Evolutionary conservation across 2,888 invertebrate genomes (phyloP), one percentile per base, ranked within the genome.

Genomic region (Thymelicus sylvestris): DNA sequence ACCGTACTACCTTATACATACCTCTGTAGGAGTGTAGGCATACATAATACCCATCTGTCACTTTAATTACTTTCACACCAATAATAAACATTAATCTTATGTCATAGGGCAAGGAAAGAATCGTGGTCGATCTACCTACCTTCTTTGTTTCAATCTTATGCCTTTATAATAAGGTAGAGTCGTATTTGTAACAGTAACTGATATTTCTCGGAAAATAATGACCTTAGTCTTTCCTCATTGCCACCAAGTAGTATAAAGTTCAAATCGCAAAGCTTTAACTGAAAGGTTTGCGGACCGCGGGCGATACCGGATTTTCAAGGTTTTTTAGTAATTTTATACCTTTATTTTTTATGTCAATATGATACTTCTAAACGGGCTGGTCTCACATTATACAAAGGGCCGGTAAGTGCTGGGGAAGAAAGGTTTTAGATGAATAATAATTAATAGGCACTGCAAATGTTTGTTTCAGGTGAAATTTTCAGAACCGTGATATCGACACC

Each of bases 221-320:
- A 12, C 47, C 48, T 48, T 63, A 31, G 50, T 31, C 65, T 65
- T 65, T 65, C 12, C 41, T 55, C 65, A 65, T 55, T 65, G 65
- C 65, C 55, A 13, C 8, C 65, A 24, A 41, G 12, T 41, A 15
- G 24, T 15, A 41, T 65, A 50, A 55, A 65, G 65, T 65, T 65
- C 65, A 65, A 65, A 65, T 55, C 13, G 65, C 38, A 65, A 15
- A 50, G 52, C 41, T 65, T 65, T 55, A 41, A 39, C 39, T 6
- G 65, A 41, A 65, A 55, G 64, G 64, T 65, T 63, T 55, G 55
- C 6, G 19, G 55, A 10, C 55, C 50, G 50, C 50, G 50, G 19
- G 50, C 19, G 19, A 7, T 50, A 15, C 50, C 7, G 50, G 50
- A 7, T 52, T 52, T 7, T 19, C 50, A 52, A 52, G 50, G 50